A percentile compares a stretch with the other conserved stretches of the same genome.
Evolutionary conservation across 2,888 invertebrate genomes (phyloP).

Genomic region (Oscheius myriophilus): DNA sequence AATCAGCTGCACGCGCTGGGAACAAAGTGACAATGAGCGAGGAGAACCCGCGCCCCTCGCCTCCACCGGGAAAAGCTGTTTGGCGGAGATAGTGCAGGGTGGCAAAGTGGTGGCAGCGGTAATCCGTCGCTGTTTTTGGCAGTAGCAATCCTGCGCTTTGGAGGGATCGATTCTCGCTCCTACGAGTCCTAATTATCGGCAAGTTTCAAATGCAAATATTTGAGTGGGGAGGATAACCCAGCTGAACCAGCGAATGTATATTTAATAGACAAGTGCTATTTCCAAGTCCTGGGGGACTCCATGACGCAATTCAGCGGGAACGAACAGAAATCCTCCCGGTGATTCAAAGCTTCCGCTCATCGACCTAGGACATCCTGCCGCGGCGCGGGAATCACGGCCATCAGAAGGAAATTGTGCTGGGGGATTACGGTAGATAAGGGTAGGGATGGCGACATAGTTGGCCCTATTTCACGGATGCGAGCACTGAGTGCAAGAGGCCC

Average conservation of each 20-base stretch:
- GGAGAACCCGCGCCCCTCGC: neutral
- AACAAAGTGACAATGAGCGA: conserved; percentile 21
- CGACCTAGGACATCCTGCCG: too few relatives aligned
- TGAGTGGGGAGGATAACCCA: conserved; percentile 29
- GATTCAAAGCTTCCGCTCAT: too few relatives aligned
- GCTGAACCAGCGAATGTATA: conserved; percentile 25
- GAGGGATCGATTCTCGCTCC: conserved; percentile 30
- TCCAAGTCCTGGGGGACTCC: conserved; percentile 17
- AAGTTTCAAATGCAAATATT: conserved; percentile 36
- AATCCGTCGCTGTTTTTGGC: conserved; percentile 30
- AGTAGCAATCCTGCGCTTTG: conserved; percentile 21
- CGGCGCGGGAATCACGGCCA: too few relatives aligned
- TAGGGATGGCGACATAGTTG: too few relatives aligned
- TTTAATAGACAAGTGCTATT: conserved; percentile 28
- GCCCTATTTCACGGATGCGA: too few relatives aligned
- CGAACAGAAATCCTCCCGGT: too few relatives aligned
- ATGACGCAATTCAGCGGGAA: conserved; percentile 9
- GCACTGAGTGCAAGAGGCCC: too few relatives aligned
- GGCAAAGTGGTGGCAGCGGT: conserved; percentile 12
- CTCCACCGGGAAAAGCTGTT: neutral
- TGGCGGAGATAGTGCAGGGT: neutral
- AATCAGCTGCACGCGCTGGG: conserved; percentile 17
- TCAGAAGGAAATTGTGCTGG: too few relatives aligned
- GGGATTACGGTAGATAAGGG: too few relatives aligned
- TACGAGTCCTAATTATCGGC: conserved; percentile 34